phyloP scores from a whole-genome alignment of 1,140 invertebrate species.

The Homarus americanus region DNA sequence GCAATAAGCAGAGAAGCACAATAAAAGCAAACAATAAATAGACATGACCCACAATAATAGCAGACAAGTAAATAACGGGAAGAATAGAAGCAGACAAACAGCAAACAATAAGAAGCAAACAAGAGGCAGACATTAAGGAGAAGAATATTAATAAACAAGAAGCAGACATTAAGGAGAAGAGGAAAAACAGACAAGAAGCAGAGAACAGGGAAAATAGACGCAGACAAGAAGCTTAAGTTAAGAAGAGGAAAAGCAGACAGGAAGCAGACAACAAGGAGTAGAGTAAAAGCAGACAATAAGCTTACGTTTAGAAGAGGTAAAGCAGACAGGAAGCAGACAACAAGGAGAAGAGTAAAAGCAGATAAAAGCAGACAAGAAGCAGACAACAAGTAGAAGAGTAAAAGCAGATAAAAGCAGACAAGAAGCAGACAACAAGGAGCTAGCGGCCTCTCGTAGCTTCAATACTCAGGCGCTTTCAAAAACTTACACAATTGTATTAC shows the following conservation, averaged over 20 bases:
- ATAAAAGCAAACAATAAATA: no score
- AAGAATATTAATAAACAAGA: neutral
- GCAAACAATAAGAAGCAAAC: neutral
- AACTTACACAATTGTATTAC: conserved; percentile 41
- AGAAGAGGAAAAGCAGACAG: neutral
- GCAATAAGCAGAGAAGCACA: neutral
- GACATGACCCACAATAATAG: neutral
- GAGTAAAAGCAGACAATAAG: neutral
- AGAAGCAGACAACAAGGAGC: neutral
- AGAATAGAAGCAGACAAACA: neutral
- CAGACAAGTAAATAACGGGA: no score
- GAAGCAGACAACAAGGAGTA: neutral
- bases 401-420: neutral
- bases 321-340: neutral
- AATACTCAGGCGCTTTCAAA: conserved; percentile 23
- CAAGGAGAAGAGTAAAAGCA: neutral
- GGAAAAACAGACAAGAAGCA: neutral
- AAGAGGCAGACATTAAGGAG: neutral
- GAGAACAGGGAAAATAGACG: no score
- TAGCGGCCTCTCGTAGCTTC: neutral
- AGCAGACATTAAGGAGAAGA: no score
- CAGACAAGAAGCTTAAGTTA: neutral
- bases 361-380: neutral
- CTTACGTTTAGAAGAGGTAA: no score
- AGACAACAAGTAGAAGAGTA: neutral